A percentile compares a stretch with the other conserved stretches of the same genome.
Evolutionary conservation across 2,113 vertebrate genomes (phyloP).

Genomic region (Salvelinus alpinus): DNA sequence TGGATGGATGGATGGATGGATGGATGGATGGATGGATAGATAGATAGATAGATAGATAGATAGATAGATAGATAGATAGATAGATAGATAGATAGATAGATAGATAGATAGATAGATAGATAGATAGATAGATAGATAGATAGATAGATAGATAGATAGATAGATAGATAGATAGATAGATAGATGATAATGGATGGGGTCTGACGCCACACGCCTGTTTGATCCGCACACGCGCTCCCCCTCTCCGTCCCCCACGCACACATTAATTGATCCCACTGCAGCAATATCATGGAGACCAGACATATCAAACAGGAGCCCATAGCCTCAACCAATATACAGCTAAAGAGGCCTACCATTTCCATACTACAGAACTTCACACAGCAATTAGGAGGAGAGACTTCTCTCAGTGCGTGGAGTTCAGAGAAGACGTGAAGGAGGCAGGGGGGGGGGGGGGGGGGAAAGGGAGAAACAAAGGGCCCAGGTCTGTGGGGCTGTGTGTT

Average conservation of each 20-base stretch:
- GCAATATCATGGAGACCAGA: conserved; percentile 29
- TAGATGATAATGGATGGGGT: not conserved
- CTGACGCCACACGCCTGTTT: not conserved
- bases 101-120: too few relatives aligned
- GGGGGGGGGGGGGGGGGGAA: not conserved
- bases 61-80: too few relatives aligned
- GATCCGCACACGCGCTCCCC: conserved; percentile 8
- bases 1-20: too few relatives aligned
- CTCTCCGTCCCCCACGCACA: conserved; percentile 24
- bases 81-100: too few relatives aligned
- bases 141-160: too few relatives aligned
- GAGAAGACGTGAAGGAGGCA: not conserved
- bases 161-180: too few relatives aligned
- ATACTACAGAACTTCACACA: not conserved
- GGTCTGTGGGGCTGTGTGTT: not conserved
- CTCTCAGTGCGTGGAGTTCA: not conserved
- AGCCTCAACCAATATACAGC: not conserved
- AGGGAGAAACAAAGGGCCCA: not conserved
- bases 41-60: too few relatives aligned
- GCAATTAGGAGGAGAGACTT: conserved; percentile 7
- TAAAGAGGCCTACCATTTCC: not conserved
- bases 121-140: too few relatives aligned
- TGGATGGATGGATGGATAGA: too few relatives aligned
- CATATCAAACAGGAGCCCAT: conserved; percentile 23
- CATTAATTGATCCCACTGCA: conserved; percentile 48